Conservation (phyloP, 1,140 invertebrate genomes). For the Calosoma granatense region DNA sequence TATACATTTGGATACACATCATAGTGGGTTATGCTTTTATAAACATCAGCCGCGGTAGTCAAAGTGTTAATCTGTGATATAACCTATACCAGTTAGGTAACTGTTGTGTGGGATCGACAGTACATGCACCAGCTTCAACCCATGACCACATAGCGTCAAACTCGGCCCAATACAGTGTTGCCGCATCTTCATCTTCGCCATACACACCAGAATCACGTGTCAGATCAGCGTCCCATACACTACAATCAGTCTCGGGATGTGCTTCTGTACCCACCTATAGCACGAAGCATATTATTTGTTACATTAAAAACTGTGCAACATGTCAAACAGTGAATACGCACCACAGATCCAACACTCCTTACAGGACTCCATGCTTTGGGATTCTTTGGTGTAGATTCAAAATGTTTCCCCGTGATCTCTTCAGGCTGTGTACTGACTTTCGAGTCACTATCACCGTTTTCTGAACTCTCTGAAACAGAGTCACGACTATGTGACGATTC, state of each 20-base stretch:
- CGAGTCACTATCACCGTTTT: conserved; percentile 24
- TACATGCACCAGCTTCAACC: conserved; percentile 68
- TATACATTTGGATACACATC: too few relatives aligned
- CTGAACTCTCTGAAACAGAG: conserved; percentile 30
- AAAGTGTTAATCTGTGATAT: too few relatives aligned
- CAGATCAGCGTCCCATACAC: conserved; percentile 60
- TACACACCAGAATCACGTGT: conserved; percentile 60
- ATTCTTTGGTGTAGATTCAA: conserved; percentile 46
- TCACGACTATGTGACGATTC: conserved; percentile 27
- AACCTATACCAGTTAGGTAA: conserved; percentile 69
- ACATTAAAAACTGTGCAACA: too few relatives aligned
- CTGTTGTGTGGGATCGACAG: conserved; percentile 48
- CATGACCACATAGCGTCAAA: conserved; percentile 67
- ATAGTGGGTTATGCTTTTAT: too few relatives aligned
- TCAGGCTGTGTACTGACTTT: conserved; percentile 27
- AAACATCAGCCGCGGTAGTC: too few relatives aligned
- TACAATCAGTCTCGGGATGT: conserved; percentile 68
- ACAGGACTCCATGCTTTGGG: conserved; percentile 74
- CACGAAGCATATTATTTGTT: background rate
- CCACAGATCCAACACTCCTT: conserved; percentile 67
- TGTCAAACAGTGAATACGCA: conserved; percentile 25
- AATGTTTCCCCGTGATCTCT: conserved; percentile 32
- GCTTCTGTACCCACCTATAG: conserved; percentile 54
- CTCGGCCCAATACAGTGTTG: conserved; percentile 58
- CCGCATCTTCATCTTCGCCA: conserved; percentile 61